Conservation (phyloP, 2,888 invertebrate genomes). For the Erebia palarica region DNA sequence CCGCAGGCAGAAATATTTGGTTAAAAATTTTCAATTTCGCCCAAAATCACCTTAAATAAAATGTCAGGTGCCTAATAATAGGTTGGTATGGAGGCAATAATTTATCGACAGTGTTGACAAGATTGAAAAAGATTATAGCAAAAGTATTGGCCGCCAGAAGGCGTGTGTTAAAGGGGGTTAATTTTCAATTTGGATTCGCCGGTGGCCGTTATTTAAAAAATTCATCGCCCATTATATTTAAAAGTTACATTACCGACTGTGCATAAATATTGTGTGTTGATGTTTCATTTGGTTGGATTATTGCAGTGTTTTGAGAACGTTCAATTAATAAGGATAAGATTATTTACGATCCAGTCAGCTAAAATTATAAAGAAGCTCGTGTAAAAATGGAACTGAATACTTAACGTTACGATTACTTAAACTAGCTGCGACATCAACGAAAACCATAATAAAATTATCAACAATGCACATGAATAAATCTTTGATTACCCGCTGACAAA, state of each 20-base stretch:
- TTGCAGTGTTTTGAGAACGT: background rate
- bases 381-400: conserved; percentile 42
- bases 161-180: conserved; percentile 74
- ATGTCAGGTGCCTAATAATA: conserved; percentile 77
- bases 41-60: conserved; percentile 71
- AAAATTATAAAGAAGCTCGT: conserved; percentile 41
- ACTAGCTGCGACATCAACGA: conserved; percentile 44
- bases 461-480: conserved; percentile 72
- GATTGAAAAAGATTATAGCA: conserved; percentile 62
- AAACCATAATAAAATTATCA: conserved; percentile 63
- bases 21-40: conserved; percentile 72
- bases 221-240: conserved; percentile 53
- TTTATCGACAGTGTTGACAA: conserved; percentile 78
- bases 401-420: conserved; percentile 27
- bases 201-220: conserved; percentile 75
- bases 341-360: background rate
- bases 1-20: conserved; percentile 67
- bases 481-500: conserved; percentile 76
- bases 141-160: conserved; percentile 67
- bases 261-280: conserved; percentile 64
- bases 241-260: conserved; percentile 57
- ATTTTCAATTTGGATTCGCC: conserved; percentile 77
- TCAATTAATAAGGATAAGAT: background rate
- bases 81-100: conserved; percentile 74
- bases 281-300: conserved; percentile 48